Conservation (phyloP, 2,888 invertebrate species). For the Drosophila putrida region DNA sequence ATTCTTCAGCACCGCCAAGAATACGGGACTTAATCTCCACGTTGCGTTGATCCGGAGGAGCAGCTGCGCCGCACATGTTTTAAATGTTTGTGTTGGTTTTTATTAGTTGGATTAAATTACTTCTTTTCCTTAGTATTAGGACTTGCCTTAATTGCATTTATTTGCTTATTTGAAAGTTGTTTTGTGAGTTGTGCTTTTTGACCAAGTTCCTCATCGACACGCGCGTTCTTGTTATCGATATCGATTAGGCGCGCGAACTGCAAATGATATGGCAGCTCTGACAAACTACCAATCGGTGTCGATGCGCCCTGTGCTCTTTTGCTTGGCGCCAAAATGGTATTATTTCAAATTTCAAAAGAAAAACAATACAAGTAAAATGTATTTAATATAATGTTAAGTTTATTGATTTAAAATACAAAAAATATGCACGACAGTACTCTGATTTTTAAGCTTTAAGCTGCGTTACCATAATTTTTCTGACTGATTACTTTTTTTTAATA, state of each 20-base stretch:
- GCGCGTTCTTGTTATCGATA: slow-evolving; percentile 32
- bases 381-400: too few relatives aligned
- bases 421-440: too few relatives aligned
- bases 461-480: too few relatives aligned
- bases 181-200: slow-evolving; percentile 2
- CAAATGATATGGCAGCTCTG: slow-evolving; percentile 13
- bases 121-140: background rate
- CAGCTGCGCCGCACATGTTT: slow-evolving; percentile 5
- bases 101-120: background rate
- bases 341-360: background rate
- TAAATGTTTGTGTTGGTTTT: background rate
- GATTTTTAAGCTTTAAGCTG: too few relatives aligned
- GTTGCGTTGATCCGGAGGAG: slow-evolving; percentile 87
- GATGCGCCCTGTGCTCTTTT: slow-evolving; percentile 3
- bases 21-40: slow-evolving; percentile 96
- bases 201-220: slow-evolving; percentile 2
- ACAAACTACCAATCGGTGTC: background rate
- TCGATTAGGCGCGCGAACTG: slow-evolving; percentile 13
- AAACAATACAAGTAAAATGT: background rate
- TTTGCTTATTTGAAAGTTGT: background rate
- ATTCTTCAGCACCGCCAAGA: slow-evolving; percentile 86
- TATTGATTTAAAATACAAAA: too few relatives aligned
- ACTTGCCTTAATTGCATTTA: slow-evolving; percentile 27
- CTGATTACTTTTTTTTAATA: too few relatives aligned
- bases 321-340: slow-evolving; percentile 23